A percentile compares a stretch with the other conserved stretches of the same genome.
Evolutionary conservation across 1,140 invertebrate genomes (phyloP).

Genomic region (Magallana ariakensis): DNA sequence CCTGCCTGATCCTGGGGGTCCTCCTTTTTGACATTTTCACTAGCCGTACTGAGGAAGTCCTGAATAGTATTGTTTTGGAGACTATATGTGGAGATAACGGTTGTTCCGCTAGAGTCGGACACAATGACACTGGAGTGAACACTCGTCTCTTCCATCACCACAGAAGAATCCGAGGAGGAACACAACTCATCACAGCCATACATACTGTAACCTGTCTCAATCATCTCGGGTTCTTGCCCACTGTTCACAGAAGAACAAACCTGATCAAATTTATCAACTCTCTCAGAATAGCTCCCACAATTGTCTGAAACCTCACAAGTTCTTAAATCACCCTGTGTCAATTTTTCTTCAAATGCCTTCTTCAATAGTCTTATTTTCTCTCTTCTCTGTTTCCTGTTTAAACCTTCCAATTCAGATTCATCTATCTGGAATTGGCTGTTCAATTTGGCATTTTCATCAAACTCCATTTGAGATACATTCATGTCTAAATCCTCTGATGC

Average conservation of each 20-base stretch:
- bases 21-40: not conserved
- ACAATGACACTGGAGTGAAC: not conserved
- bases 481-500: not conserved
- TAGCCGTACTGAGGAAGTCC: not conserved
- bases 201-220: conserved; percentile 10
- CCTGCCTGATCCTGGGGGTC: not conserved
- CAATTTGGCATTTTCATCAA: too few species aligned
- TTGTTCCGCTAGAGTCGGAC: not conserved
- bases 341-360: conserved; percentile 25
- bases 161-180: not conserved
- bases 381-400: conserved; percentile 24
- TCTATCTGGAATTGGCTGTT: not conserved
- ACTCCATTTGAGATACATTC: not conserved
- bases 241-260: not conserved
- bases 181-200: conserved; percentile 18
- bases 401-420: not conserved
- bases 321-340: not conserved
- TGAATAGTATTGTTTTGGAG: not conserved
- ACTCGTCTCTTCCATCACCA: not conserved
- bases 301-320: not conserved
- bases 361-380: conserved; percentile 40
- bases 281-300: not conserved
- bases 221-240: conserved; percentile 2
- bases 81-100: not conserved
- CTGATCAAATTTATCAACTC: not conserved